A percentile compares a stretch with the other conserved stretches of the same genome.
Evolutionary conservation across 2,113 vertebrate species (phyloP).

Genomic region (Leptocoma aspasia): DNA sequence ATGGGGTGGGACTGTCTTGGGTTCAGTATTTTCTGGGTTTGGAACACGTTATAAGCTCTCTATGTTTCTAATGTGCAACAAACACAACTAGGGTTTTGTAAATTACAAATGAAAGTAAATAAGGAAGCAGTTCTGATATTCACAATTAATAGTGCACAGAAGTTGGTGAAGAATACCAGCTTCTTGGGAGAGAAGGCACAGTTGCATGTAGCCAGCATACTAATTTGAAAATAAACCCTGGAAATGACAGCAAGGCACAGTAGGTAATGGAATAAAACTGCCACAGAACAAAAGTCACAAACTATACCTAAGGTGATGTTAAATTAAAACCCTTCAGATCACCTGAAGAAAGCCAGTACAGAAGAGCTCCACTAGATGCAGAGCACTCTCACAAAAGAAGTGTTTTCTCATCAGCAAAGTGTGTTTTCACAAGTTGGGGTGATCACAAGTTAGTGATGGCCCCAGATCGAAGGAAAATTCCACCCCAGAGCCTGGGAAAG

Average conservation of each 20-base stretch:
- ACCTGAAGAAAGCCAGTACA: neutral
- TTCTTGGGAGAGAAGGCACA: neutral
- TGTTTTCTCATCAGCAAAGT: neutral
- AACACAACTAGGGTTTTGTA: neutral
- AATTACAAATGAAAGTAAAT: neutral
- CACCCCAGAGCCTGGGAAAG: neutral
- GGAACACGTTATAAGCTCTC: neutral
- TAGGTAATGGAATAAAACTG: neutral
- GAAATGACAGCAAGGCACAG: neutral
- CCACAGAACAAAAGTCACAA: neutral
- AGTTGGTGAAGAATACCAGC: neutral
- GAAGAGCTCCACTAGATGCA: accelerated
- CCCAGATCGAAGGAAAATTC: neutral
- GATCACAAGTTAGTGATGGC: neutral
- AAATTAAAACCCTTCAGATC: neutral
- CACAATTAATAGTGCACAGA: neutral
- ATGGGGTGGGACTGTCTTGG: neutral
- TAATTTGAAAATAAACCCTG: neutral
- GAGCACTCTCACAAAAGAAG: neutral
- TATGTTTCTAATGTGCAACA: neutral
- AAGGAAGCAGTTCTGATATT: neutral
- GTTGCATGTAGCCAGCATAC: neutral
- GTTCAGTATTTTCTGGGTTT: neutral
- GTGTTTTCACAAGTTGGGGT: neutral
- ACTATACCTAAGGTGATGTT: neutral